A percentile compares a stretch with the other conserved stretches of the same genome.
Conservation (phyloP, 2,888 invertebrate species). For the Ypsolopha scabrella region DNA sequence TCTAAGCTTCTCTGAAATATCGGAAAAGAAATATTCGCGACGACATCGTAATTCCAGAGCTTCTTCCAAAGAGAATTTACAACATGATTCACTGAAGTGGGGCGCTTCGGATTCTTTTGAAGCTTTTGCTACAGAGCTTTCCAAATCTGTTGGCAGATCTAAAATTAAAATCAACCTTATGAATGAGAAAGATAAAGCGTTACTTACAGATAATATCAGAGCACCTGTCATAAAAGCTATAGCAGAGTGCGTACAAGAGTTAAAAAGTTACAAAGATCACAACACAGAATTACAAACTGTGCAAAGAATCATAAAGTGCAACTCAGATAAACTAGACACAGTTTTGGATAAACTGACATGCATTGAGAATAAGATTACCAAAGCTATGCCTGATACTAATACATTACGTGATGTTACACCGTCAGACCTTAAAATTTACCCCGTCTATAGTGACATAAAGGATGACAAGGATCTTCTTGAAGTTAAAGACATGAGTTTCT, state of each 20-base stretch:
- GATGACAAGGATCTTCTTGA: no score
- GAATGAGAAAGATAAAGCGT: constrained; percentile 44
- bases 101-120: constrained; percentile 44
- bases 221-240: constrained; percentile 41
- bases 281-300: constrained; percentile 24
- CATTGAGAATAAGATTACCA: constrained; percentile 35
- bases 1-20: constrained; percentile 41
- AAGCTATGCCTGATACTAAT: constrained; percentile 4
- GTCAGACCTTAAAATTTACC: no score
- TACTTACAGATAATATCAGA: constrained; percentile 40
- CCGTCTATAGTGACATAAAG: no score
- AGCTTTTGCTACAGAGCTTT: constrained; percentile 41
- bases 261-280: constrained; percentile 16
- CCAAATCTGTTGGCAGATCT: constrained; percentile 23
- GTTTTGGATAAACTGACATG: constrained; percentile 33
- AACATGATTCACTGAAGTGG: constrained; percentile 20
- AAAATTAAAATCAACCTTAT: constrained; percentile 54
- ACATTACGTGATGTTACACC: no score
- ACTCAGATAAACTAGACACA: constrained; percentile 34
- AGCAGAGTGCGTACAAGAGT: constrained; percentile 35
- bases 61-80: neutral
- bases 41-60: constrained; percentile 11
- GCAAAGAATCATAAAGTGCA: constrained; percentile 26
- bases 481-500: no score
- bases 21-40: constrained; percentile 32